Evolutionary conservation across 2,797 vertebrate genomes (phyloP).

Genomic region (Mus spretus): DNA sequence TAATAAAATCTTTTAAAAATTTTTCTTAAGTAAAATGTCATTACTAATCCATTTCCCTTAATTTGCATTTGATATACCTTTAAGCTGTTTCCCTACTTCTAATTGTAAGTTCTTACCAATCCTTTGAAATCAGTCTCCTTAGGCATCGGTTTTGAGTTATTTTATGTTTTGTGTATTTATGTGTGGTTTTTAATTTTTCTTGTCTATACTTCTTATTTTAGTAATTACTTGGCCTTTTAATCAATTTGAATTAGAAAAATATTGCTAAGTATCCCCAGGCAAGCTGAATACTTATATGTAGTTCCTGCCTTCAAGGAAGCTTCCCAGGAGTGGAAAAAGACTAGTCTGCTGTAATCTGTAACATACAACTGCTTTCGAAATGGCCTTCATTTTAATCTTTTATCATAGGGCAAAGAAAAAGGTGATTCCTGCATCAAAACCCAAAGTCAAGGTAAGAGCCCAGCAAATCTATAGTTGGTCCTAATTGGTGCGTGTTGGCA

Average conservation of each 20-base stretch:
- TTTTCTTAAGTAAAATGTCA: slow-evolving; percentile 32
- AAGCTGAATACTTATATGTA: neutral
- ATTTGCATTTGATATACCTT: slow-evolving; percentile 55
- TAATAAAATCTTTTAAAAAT: neutral
- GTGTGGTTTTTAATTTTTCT: slow-evolving; percentile 36
- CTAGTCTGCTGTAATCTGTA: neutral
- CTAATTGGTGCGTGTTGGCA: slow-evolving; percentile 24
- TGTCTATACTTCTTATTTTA: slow-evolving; percentile 50
- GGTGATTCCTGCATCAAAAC: slow-evolving; percentile 94
- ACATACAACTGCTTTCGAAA: slow-evolving; percentile 12
- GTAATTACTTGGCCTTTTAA: slow-evolving; percentile 42
- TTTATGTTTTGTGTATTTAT: slow-evolving; percentile 45
- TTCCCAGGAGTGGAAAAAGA: slow-evolving; percentile 13
- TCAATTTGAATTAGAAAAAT: slow-evolving; percentile 43
- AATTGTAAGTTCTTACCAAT: slow-evolving; percentile 29
- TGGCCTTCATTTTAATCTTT: slow-evolving; percentile 69
- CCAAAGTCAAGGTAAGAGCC: slow-evolving; percentile 94
- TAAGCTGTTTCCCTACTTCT: slow-evolving; percentile 26
- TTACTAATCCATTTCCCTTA: slow-evolving; percentile 15
- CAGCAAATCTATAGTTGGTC: neutral
- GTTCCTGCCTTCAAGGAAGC: neutral
- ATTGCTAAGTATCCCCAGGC: neutral
- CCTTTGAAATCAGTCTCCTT: slow-evolving; percentile 47
- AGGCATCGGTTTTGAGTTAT: neutral
- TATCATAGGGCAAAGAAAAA: slow-evolving; percentile 95